Conservation (phyloP, 2,888 invertebrate species). For the Heliconius aoede region DNA sequence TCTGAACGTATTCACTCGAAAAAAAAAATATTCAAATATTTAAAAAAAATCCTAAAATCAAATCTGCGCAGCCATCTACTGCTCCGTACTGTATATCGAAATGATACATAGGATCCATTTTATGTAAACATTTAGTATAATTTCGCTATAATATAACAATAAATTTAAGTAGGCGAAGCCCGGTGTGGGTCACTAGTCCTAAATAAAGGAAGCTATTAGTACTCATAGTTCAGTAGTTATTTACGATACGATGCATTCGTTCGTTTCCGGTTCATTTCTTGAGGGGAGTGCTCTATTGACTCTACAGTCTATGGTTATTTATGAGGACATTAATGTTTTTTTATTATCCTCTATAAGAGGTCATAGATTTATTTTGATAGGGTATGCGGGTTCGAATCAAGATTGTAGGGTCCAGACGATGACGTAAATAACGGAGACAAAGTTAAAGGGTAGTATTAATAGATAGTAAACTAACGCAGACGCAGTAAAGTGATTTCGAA, state of each 20-base stretch:
- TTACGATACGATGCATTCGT: slow-evolving; percentile 31
- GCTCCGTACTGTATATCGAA: too few relatives aligned
- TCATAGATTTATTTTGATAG: slow-evolving; percentile 18
- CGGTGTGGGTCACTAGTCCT: background rate
- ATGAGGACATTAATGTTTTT: slow-evolving; percentile 29
- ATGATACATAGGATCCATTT: too few relatives aligned
- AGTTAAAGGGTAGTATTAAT: background rate
- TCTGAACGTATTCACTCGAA: too few relatives aligned
- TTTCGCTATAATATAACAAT: background rate
- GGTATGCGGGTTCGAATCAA: slow-evolving; percentile 21
- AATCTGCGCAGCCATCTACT: too few relatives aligned
- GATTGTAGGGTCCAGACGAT: background rate
- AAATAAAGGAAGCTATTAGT: slow-evolving; percentile 41
- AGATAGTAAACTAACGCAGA: too few relatives aligned
- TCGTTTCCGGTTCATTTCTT: slow-evolving; percentile 31
- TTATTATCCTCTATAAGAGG: slow-evolving; percentile 17
- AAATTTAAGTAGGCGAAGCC: background rate
- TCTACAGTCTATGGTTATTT: slow-evolving; percentile 23
- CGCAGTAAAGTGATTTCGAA: background rate
- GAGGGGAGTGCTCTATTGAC: slow-evolving; percentile 21
- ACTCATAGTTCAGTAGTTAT: slow-evolving; percentile 41
- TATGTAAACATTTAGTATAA: background rate
- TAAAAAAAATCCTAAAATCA: too few relatives aligned
- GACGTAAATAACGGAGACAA: background rate
- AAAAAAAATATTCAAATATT: too few relatives aligned